Evolutionary conservation across 2,888 invertebrate species (phyloP).

Genomic region (Eupithecia insigniata): DNA sequence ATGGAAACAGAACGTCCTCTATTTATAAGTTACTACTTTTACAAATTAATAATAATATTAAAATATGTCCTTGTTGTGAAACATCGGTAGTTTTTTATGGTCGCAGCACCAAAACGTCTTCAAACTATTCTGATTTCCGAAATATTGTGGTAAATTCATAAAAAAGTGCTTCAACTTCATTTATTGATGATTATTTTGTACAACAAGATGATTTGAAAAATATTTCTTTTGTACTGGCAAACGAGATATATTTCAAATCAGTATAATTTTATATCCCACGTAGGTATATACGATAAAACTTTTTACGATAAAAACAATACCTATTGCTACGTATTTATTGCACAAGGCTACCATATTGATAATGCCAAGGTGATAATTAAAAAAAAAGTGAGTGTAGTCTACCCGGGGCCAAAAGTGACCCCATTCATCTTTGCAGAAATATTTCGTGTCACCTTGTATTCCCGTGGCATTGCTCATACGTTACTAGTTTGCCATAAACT

Average conservation of each 20-base stretch:
- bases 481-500: conserved; percentile 30
- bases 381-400: not conserved
- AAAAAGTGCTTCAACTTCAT: not conserved
- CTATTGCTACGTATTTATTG: not conserved
- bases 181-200: not conserved
- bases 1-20: not conserved
- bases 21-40: not conserved
- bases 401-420: not conserved
- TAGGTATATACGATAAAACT: no score
- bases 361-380: not conserved
- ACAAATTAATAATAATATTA: no score
- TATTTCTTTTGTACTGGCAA: not conserved
- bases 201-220: no score
- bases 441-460: conserved; percentile 5
- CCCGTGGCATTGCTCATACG: conserved; percentile 26
- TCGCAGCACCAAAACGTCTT: no score
- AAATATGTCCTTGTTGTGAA: not conserved
- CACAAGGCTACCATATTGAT: not conserved
- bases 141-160: not conserved
- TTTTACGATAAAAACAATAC: not conserved
- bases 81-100: no score
- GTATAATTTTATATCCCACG: no score
- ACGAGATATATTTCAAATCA: no score
- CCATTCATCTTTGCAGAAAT: not conserved
- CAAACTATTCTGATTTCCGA: no score